Percentiles rank a stretch among this genome's conserved stretches.
phyloP scores from a whole-genome alignment of 64 coral and sea anemone species.

The Hydrozoanthus tunicans region DNA sequence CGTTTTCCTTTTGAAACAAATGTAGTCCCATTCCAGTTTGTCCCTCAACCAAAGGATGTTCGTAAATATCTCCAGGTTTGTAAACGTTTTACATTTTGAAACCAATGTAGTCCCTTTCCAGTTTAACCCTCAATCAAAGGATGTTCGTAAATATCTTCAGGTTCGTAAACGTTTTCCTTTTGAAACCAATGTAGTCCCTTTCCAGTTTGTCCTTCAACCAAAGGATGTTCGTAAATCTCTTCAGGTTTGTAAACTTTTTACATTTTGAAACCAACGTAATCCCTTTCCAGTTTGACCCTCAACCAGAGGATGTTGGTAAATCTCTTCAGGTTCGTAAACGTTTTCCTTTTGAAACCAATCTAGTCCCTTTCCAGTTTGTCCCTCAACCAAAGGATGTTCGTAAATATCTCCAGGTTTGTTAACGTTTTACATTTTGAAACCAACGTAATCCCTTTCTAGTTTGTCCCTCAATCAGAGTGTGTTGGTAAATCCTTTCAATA shows the following conservation, averaged over 20 bases:
- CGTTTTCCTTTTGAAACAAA: conserved; percentile 55
- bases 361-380: conserved; percentile 77
- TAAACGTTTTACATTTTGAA: not conserved
- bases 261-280: conserved; percentile 76
- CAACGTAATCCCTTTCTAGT: conserved; percentile 84
- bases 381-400: conserved; percentile 93
- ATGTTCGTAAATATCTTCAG: conserved; percentile 93
- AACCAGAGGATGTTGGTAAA: conserved; percentile 97
- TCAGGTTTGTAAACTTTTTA: conserved; percentile 64
- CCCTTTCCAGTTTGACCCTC: conserved; percentile 76
- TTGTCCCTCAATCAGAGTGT: conserved; percentile 87
- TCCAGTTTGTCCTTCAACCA: conserved; percentile 73
- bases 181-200: conserved; percentile 87
- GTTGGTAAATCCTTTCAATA: conserved; percentile 88
- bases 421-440: conserved; percentile 31
- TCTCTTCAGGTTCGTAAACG: conserved; percentile 68
- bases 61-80: conserved; percentile 88
- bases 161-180: conserved; percentile 35
- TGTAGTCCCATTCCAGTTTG: conserved; percentile 81
- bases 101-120: conserved; percentile 90
- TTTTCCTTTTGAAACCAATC: conserved; percentile 66
- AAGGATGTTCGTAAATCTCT: conserved; percentile 95
- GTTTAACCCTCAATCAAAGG: conserved; percentile 78
- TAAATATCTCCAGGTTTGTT: conserved; percentile 85
- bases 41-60: conserved; percentile 91